phyloP scores from a whole-genome alignment of 1,140 invertebrate genomes.

The Ostrea denselamellosa region DNA sequence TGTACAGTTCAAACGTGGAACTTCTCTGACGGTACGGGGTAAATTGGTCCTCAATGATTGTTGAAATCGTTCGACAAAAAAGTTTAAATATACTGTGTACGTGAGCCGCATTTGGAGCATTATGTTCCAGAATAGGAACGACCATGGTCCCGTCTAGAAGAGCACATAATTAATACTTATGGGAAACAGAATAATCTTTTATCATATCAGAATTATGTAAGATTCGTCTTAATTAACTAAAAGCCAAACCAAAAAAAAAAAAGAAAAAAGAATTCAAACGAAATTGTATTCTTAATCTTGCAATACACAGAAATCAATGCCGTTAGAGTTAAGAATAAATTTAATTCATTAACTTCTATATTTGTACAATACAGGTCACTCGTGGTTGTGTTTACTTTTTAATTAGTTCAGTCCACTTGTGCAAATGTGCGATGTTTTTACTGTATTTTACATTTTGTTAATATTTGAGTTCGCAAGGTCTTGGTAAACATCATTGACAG shows the following conservation, averaged over 20 bases:
- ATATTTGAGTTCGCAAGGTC: not conserved
- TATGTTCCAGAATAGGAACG: not conserved
- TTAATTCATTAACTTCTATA: conserved; percentile 14
- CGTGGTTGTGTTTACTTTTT: not conserved
- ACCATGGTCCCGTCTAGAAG: not conserved
- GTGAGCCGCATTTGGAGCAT: not conserved
- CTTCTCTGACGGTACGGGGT: not conserved
- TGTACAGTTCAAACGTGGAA: not conserved
- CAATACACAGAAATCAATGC: not conserved
- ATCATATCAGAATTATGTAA: not conserved
- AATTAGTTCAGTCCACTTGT: not conserved
- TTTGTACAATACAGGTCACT: not conserved
- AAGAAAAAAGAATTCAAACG: not conserved
- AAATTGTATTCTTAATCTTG: not conserved
- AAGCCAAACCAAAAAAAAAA: not conserved
- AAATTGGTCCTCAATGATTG: not conserved
- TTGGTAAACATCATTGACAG: not conserved
- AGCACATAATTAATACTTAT: not conserved
- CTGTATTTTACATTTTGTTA: not conserved
- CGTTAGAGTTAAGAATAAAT: not conserved
- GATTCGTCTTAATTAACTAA: not conserved
- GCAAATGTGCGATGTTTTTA: not conserved
- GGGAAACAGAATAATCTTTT: not conserved
- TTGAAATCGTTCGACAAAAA: not conserved
- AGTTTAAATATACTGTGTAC: not conserved